Base-by-base conservation (phyloP, 2,797 vertebrate genomes). In the Tenualosa thibaudeaui region DNA sequence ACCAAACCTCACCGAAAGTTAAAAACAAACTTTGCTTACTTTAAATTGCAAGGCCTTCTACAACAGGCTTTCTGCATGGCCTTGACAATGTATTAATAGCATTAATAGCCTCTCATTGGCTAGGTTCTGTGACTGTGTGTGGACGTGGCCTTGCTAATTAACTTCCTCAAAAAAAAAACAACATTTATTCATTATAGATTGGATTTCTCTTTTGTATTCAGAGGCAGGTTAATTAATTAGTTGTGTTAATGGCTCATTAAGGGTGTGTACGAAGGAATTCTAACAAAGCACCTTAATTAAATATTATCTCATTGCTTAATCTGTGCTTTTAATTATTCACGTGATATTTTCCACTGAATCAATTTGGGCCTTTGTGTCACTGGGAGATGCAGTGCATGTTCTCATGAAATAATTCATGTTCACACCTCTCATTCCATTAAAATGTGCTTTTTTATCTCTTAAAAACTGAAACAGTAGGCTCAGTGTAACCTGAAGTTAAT, bases 231-330 rank as follows among this genome's bases (percentile, higher is more conserved):
- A 94, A 95, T 95, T 94, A 95, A 96, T 96, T 96, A 94, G 95
- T 95, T 93, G 93, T 91, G 92, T 93, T 96, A 96, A 96, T 94
- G 93, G 92, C 91, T 91, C 92, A 93, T 95, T 95, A 94, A 94
- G 94, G 93, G 91, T 85, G 88, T 86, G 92, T 89, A 90, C 87
- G 56, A 92, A 78, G 90, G 93, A 94, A 95, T 96, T 94, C 92
- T 94, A 96, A 95, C 93, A 91, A 93, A 93, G 90, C 90, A 90
- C 92, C 93, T 93, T 94, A 95, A 96, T 96, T 95, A 96, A 96
- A 96, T 96, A 96, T 96, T 95, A 95, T 96, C 95, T 95, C 93
- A 94, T 92, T 94, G 93, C 94, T 95, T 95, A 95, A 96, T 95
- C 95, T 93, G 94, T 94, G 93, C 83, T 81, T 94, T 95, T 95